Evolutionary conservation across 2,113 vertebrate species (phyloP).

Genomic region (Caranx melampygus): DNA sequence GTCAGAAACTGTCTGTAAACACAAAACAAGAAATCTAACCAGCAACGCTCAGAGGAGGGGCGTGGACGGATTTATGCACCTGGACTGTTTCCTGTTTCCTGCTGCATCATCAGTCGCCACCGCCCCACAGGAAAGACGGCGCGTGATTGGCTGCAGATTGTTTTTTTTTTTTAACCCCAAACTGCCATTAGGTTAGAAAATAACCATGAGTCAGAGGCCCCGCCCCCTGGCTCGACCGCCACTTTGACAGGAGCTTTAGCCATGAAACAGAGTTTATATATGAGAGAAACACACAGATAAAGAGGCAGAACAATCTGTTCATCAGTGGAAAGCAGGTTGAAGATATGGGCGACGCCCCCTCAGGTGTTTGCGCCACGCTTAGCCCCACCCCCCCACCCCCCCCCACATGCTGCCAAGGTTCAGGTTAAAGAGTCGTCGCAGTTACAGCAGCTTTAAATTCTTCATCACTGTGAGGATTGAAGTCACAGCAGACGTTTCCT

Average conservation of each 20-base stretch:
- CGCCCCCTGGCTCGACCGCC: slow-evolving; percentile 5
- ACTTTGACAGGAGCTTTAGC: slow-evolving; percentile 57
- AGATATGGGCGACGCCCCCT: background rate
- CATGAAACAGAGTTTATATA: slow-evolving; percentile 30
- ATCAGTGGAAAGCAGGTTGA: background rate
- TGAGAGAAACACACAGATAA: background rate
- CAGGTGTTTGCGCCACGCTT: background rate
- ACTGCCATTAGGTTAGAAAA: background rate
- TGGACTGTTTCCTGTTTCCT: background rate
- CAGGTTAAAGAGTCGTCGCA: background rate
- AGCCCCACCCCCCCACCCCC: background rate
- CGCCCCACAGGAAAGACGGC: background rate
- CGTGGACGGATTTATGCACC: slow-evolving; percentile 32
- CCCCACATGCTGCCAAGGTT: slow-evolving; percentile 1
- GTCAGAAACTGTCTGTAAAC: slow-evolving; percentile 25
- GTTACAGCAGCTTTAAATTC: background rate
- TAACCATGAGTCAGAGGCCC: background rate
- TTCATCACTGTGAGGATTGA: too few species aligned
- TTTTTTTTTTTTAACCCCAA: background rate
- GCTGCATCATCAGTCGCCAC: background rate
- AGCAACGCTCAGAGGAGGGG: slow-evolving; percentile 38
- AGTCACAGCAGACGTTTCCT: too few species aligned
- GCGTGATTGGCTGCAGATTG: background rate
- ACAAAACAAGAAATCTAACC: slow-evolving; percentile 10
- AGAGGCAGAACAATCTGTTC: background rate